phyloP scores from a whole-genome alignment of 2,113 vertebrate genomes.

The Rhea americana region DNA sequence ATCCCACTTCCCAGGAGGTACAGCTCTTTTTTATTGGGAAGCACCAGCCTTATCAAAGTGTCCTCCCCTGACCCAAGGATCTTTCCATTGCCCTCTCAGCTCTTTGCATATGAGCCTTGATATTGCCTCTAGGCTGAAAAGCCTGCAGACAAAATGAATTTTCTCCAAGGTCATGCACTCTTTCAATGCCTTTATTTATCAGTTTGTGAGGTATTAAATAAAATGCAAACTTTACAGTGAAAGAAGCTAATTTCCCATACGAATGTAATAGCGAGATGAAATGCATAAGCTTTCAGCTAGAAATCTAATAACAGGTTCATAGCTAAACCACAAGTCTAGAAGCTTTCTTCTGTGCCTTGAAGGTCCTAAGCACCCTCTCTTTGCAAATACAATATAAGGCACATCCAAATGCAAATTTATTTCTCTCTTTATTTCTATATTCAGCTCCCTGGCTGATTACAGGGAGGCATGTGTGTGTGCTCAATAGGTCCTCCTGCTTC shows the following conservation, averaged over 20 bases:
- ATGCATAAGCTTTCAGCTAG: neutral
- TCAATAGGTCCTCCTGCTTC: constrained; percentile 62
- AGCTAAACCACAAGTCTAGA: constrained; percentile 3
- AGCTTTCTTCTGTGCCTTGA: constrained; percentile 44
- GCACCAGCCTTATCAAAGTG: neutral
- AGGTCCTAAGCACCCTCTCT: constrained; percentile 48
- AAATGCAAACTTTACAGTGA: constrained; percentile 19
- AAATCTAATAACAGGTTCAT: constrained; percentile 30
- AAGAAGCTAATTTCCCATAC: constrained; percentile 14
- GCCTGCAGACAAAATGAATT: neutral
- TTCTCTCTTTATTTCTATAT: constrained; percentile 68
- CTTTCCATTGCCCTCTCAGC: neutral
- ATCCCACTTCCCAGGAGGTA: constrained; percentile 14
- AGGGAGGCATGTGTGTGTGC: constrained; percentile 32
- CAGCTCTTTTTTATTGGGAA: neutral
- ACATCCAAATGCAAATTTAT: constrained; percentile 69
- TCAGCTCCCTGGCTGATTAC: constrained; percentile 56
- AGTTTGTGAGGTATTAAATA: neutral
- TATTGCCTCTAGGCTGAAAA: neutral
- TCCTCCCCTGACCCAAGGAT: neutral
- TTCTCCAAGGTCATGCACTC: neutral
- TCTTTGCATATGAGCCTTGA: neutral
- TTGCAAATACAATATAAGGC: constrained; percentile 46
- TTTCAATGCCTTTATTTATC: neutral
- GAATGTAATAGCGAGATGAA: neutral